A percentile compares a stretch with the other conserved stretches of the same genome.
These are phyloP conservation scores for Centropristis striata DNA, from an alignment of 2,113 vertebrate genomes.

Conservation along the genomic window DNA sequence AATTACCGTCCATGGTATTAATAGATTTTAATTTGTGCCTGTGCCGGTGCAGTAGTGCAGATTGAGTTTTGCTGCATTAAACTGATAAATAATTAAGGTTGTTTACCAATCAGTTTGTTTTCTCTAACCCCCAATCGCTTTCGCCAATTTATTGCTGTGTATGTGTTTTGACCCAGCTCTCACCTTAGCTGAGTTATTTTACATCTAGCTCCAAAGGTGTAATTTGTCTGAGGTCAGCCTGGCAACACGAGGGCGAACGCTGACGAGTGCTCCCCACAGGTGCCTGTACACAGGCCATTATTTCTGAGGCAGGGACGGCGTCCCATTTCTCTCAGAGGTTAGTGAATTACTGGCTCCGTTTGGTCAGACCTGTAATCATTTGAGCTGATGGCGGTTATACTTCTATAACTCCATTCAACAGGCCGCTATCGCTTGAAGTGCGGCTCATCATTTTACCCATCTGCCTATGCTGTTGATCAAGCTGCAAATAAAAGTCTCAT, in stretches of 20 bases:
- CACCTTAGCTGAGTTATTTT: neutral
- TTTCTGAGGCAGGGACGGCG: conserved; percentile 4
- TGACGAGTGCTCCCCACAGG: conserved; percentile 29
- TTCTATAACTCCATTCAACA: conserved; percentile 23
- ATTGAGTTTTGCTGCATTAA: conserved; percentile 47
- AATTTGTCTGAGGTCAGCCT: conserved; percentile 22
- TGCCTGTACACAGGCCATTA: conserved; percentile 37
- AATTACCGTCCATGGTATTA: conserved; percentile 48
- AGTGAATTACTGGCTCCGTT: conserved; percentile 22
- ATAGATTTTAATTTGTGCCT: conserved; percentile 56
- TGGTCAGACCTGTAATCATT: conserved; percentile 39
- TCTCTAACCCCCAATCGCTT: conserved; percentile 27
- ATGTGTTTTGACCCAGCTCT: conserved; percentile 20
- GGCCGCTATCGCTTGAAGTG: conserved; percentile 23
- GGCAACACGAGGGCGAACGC: neutral
- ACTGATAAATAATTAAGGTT: conserved; percentile 52
- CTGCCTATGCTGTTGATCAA: conserved; percentile 39
- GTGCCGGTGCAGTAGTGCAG: conserved; percentile 9
- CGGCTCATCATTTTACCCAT: conserved; percentile 36
- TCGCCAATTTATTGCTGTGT: conserved; percentile 9
- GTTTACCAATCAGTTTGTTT: conserved; percentile 48
- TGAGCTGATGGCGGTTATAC: conserved; percentile 56
- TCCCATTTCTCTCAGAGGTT: conserved; percentile 23
- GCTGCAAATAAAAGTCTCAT: conserved; percentile 34
- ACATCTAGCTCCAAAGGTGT: conserved; percentile 3